Conservation (phyloP, 2,888 invertebrate species). For the Netelia melanura region DNA sequence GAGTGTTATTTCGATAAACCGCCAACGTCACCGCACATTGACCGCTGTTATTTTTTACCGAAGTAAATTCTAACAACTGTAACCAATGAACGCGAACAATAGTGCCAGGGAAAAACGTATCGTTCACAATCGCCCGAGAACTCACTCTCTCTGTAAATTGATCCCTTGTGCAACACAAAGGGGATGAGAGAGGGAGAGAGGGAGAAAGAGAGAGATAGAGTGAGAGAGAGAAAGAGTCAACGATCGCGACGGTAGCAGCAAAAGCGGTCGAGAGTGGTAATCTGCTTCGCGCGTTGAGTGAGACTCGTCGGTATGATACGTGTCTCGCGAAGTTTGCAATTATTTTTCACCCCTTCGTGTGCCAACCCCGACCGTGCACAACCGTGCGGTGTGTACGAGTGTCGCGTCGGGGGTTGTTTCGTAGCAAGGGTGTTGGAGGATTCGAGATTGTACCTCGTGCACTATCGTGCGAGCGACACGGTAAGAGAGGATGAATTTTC, state of each 20-base stretch:
- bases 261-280: constrained; percentile 37
- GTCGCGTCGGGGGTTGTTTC: constrained; percentile 16
- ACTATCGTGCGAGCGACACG: constrained; percentile 44
- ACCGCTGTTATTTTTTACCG: background rate
- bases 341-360: constrained; percentile 70
- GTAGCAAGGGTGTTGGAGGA: constrained; percentile 8
- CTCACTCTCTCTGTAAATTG: constrained; percentile 20
- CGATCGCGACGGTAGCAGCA: constrained; percentile 23
- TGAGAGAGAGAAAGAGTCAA: constrained; percentile 19
- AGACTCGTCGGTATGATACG: constrained; percentile 39
- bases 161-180: background rate
- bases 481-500: constrained; percentile 66
- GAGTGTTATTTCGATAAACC: background rate
- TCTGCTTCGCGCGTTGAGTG: constrained; percentile 52
- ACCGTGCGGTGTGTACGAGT: constrained; percentile 18
- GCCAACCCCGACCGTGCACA: constrained; percentile 27
- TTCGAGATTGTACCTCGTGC: constrained; percentile 21
- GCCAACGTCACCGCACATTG: background rate
- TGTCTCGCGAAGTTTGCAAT: constrained; percentile 70
- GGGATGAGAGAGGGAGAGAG: background rate
- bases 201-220: background rate
- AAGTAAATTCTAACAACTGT: background rate
- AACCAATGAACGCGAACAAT: background rate
- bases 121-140: constrained; percentile 9
- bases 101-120: background rate